phyloP scores from a whole-genome alignment of 2,797 vertebrate genomes.

The Pagetopsis macropterus region DNA sequence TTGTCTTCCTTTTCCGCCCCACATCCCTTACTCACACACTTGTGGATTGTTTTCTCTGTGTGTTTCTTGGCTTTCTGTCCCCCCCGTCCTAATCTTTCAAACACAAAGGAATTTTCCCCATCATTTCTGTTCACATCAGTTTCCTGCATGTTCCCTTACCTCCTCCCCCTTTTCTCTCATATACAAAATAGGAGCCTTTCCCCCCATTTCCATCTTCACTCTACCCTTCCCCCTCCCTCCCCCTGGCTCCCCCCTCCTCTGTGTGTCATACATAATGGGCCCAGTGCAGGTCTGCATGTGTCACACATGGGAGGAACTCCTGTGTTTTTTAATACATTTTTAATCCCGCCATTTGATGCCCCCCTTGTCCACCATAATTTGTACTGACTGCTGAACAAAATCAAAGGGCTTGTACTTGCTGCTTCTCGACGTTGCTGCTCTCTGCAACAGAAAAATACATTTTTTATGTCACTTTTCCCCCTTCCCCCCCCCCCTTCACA shows the following conservation, averaged over 20 bases:
- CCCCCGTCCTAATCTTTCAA: slow-evolving; percentile 22
- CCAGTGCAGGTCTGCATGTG: slow-evolving; percentile 72
- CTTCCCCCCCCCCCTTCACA: slow-evolving; percentile 32
- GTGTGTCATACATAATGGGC: slow-evolving; percentile 77
- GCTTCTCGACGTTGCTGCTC: slow-evolving; percentile 66
- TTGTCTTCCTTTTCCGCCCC: neutral
- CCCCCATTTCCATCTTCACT: slow-evolving; percentile 45
- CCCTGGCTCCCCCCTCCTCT: slow-evolving; percentile 41
- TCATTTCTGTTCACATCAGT: slow-evolving; percentile 38
- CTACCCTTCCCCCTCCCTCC: slow-evolving; percentile 27
- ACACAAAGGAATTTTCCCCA: slow-evolving; percentile 6
- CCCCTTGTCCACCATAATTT: slow-evolving; percentile 82
- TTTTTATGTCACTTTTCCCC: slow-evolving; percentile 57
- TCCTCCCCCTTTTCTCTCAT: slow-evolving; percentile 36
- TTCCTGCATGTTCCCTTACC: slow-evolving; percentile 23
- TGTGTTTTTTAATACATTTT: slow-evolving; percentile 85
- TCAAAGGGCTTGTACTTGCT: slow-evolving; percentile 75
- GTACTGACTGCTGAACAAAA: slow-evolving; percentile 83
- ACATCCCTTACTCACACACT: slow-evolving; percentile 23
- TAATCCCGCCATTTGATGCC: slow-evolving; percentile 82
- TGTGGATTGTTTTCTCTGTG: slow-evolving; percentile 22
- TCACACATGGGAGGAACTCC: slow-evolving; percentile 80
- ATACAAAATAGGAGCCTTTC: slow-evolving; percentile 50
- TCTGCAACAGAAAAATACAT: slow-evolving; percentile 71
- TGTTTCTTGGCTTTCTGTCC: slow-evolving; percentile 16